Evolutionary conservation across 1,140 invertebrate species (phyloP), one percentile per base, ranked within the genome.

Genomic region (Brachionus manjavacas): DNA sequence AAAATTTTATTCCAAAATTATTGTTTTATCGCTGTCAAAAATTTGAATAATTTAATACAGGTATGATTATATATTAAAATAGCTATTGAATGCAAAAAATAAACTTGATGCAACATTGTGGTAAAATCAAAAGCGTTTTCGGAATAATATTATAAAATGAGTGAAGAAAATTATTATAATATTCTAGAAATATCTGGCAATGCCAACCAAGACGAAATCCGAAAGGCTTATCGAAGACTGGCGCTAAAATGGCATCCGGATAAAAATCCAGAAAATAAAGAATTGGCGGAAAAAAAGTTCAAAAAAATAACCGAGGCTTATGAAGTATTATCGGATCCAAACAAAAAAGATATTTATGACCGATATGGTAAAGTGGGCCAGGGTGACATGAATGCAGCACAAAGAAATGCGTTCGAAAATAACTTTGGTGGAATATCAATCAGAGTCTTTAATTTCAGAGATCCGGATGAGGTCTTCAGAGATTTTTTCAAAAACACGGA

Each of bases 211-310:
- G 68, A 72, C 2, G 74, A 79, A 35, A 79, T 79, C 49, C 11
- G 20, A 2, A 89, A 90, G 84, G 90, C 89, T 0, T 99, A 99
- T 88, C 92, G 96, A 85, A 98, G 98, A 91, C 91, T 99, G 43
- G 96, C 96, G 31, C 35, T 72, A 4, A 72, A 39, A 72, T 72
- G 68, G 68, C 68, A 72, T n/a, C 68, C 68, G 68, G 68, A 72
- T 12, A 72, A 72, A 41, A 72, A 72, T 41, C 35, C 35, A 4
- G n/a, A 72, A 16, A 72, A 12, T 90, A 99, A 1, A 98, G 99
- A 90, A 8, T n/a, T 35, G 85, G 95, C 97, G 83, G 86, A 86
- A 12, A 85, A 85, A 66, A 95, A 95, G 28, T 83, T 83, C 25
- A 46, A 83, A 83, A 28, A 72, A 39, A 83, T 83, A 23, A 46